Evolutionary conservation across 2,113 vertebrate genomes (phyloP), one percentile per base, ranked within the genome.

Genomic region (Chloropsis hardwickii): DNA sequence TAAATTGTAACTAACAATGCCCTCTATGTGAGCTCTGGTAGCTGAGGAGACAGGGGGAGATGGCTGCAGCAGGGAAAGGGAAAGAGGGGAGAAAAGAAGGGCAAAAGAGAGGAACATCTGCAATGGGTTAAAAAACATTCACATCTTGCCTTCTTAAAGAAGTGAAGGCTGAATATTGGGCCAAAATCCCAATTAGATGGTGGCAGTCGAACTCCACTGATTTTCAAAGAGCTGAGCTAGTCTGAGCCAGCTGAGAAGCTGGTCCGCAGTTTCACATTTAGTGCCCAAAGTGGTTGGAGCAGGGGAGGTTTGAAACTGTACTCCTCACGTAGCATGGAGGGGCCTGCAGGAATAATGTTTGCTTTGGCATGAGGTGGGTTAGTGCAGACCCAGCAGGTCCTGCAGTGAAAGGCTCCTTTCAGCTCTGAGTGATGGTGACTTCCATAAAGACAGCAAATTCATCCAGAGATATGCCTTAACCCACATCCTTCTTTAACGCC

Each of bases 371-470:
- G 65, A 73, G 57, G 48, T 24, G 67, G 53, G 69, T 81, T 71
- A 57, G 44, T n/a, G 70, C 25, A 81, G 90, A 90, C 77, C 67
- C 48, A 90, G 80, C 83, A 95, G 73, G 70, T 78, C 50, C 66
- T 88, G 37, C 76, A 84, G 42, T 96, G 94, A 97, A 97, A 95
- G 90, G 37, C 86, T 86, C 44, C 89, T 86, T 97, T 96, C 77
- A 95, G 80, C 79, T 88, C 88, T 42, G 65, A 48, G 40, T 29
- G 78, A 69, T 94, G 80, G 60, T 27, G 92, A 82, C 82, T 78
- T 70, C 76, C 50, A n/a, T 39, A 76, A 85, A 92, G 82, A 86
- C 28, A 90, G 86, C n/a, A 93, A 96, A 93, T 79, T 88, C 76
- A 88, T 88, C 67, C 25, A 5, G 82, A 81, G 66, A 85, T 61